Conservation (phyloP, 2,888 invertebrate genomes). For the Rhagonycha fulva region DNA sequence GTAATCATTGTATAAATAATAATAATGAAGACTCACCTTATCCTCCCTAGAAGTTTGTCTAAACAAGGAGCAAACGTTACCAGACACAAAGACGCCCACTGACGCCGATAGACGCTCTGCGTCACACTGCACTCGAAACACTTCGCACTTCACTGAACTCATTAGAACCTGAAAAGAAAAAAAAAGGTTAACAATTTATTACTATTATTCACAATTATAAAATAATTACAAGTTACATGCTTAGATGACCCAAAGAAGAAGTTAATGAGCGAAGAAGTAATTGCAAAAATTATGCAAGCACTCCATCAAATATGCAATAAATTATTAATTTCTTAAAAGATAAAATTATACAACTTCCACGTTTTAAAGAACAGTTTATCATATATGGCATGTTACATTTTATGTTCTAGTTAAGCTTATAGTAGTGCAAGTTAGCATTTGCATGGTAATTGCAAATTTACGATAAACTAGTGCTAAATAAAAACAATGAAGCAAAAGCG, state of each 20-base stretch:
- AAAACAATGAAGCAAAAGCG: conserved; percentile 5
- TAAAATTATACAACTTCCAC: neutral
- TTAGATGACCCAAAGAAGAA: neutral
- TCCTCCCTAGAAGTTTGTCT: conserved; percentile 34
- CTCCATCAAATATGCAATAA: neutral
- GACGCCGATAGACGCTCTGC: conserved; percentile 36
- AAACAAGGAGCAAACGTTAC: conserved; percentile 41
- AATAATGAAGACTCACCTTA: conserved; percentile 39
- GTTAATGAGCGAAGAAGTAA: neutral
- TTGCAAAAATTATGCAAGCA: neutral
- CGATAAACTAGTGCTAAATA: conserved; percentile 15
- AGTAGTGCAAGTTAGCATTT: conserved; percentile 39
- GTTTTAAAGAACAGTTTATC: neutral
- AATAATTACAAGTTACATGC: neutral
- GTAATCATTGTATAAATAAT: conserved; percentile 37
- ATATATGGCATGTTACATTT: neutral
- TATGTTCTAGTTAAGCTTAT: conserved; percentile 26
- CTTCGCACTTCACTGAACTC: conserved; percentile 45
- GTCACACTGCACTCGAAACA: conserved; percentile 42
- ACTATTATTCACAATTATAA: neutral
- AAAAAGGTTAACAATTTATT: neutral
- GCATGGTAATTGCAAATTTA: conserved; percentile 45
- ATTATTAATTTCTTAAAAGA: neutral
- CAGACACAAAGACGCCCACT: conserved; percentile 48
- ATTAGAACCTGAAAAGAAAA: conserved; percentile 43